phyloP scores from a whole-genome alignment of 2,797 vertebrate genomes.

The Smutsia temminckii region DNA sequence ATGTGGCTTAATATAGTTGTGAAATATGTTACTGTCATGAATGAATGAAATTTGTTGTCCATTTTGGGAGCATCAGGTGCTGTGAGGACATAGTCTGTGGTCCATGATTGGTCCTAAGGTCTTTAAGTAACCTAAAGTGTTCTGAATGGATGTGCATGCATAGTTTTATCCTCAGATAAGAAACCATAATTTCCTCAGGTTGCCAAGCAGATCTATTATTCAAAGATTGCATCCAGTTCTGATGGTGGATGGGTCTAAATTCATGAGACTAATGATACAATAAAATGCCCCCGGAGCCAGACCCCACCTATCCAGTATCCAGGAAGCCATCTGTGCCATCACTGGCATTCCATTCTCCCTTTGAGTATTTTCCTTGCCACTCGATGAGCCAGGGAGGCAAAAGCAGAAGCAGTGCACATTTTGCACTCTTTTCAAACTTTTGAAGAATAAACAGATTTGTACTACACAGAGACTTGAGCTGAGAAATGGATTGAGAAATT shows the following conservation, averaged over 20 bases:
- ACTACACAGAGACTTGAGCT: not conserved
- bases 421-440: not conserved
- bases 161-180: not conserved
- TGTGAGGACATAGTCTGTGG: not conserved
- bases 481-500: not conserved
- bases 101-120: not conserved
- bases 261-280: not conserved
- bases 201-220: not conserved
- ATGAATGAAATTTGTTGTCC: not conserved
- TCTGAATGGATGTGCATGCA: not conserved
- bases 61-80: not conserved
- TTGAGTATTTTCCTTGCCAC: not conserved
- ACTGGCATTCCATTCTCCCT: fast-evolving
- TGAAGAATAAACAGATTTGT: not conserved
- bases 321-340: not conserved
- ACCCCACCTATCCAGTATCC: not conserved
- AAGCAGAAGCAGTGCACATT: not conserved
- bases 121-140: not conserved
- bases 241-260: not conserved
- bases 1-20: not conserved
- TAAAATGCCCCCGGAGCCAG: not conserved
- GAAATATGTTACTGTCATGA: not conserved
- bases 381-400: not conserved
- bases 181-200: not conserved
- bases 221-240: not conserved